Base-by-base conservation (phyloP, 2,113 vertebrate genomes). In the Promerops cafer region DNA sequence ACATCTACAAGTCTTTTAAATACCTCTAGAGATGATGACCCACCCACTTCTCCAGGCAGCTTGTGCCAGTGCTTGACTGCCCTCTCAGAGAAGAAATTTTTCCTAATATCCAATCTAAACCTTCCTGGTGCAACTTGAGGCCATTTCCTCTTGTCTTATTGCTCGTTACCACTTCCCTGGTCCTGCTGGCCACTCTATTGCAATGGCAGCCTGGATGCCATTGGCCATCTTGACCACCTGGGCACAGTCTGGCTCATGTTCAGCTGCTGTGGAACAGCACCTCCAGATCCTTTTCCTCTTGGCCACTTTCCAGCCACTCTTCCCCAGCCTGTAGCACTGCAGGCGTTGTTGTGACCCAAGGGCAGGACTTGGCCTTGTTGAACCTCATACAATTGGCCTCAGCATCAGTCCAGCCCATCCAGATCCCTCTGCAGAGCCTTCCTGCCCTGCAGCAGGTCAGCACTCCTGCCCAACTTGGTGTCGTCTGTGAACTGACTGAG, bases 131-230 rank as follows among this genome's bases (percentile, higher is more conserved):
- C 12, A 57, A 9, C 59, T 74, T 50, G 18, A 44, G 31, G 22
- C 31, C 31, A 3, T 74, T 66, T 52, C 23, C 12, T 33, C 15
- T 59, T 44, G 44, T 81, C 19, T 20, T 65, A 17, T 1, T 59
- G 16, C 44, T 39, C 0, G 0, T 52, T 72, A 65, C 2, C 44
- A 11, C 35, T 33, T 10, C 7, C 4, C 33, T 66, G 33, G 18
- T 50, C 59, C 44, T 64, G 3, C 40, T 50, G 37, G 37, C 31
- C 35, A 6, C 11, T 4, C 18, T 26, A 1, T 21, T 57, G 8
- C 35, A n/a, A n/a, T n/a, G n/a, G n/a, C 21, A 42, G 50, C 31
- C 71, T 35, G 30, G 53, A 14, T 50, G 7, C 52, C 24, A 21
- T 4, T 57, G 42, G 16, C 52, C 27, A 68, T 31, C 53, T 37